These are phyloP conservation scores for Artibeus lituratus DNA, from an alignment of 2,797 vertebrate genomes.

Conservation along the genomic window DNA sequence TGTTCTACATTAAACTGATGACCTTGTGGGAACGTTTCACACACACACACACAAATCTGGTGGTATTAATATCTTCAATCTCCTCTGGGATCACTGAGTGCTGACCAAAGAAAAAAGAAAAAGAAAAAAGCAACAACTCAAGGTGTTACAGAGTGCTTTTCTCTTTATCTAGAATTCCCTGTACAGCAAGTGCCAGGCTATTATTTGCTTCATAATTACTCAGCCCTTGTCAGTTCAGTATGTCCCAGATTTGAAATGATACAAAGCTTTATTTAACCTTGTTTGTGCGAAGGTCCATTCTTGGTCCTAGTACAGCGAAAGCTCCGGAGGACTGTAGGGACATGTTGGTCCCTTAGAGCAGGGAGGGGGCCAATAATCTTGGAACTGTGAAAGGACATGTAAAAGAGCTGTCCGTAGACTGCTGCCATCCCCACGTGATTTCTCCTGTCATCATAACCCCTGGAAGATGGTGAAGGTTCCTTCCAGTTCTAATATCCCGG, in stretches of 20 bases:
- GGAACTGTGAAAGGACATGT: background rate
- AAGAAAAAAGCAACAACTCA: constrained; percentile 16
- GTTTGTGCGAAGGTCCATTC: background rate
- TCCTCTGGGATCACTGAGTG: constrained; percentile 46
- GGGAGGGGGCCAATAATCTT: background rate
- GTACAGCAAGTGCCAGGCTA: constrained; percentile 7
- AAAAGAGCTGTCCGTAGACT: background rate
- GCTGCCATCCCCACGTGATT: background rate
- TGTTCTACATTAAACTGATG: constrained; percentile 69
- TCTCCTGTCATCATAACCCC: background rate
- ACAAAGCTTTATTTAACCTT: constrained; percentile 8
- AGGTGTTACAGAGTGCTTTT: constrained; percentile 7
- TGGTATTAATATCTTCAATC: constrained; percentile 67
- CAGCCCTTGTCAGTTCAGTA: constrained; percentile 24
- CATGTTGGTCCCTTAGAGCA: background rate
- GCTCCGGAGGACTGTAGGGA: background rate
- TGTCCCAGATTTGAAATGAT: constrained; percentile 49
- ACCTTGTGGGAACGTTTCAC: constrained; percentile 17
- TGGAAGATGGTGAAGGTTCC: background rate
- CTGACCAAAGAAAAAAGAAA: background rate
- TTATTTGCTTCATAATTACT: constrained; percentile 57
- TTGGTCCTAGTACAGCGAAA: background rate
- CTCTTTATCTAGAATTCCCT: constrained; percentile 46
- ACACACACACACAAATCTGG: background rate
- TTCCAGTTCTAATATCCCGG: background rate